Evolutionary conservation across 2,888 invertebrate species (phyloP), one percentile per base, ranked within the genome.

Genomic region (Adineta ricciae): DNA sequence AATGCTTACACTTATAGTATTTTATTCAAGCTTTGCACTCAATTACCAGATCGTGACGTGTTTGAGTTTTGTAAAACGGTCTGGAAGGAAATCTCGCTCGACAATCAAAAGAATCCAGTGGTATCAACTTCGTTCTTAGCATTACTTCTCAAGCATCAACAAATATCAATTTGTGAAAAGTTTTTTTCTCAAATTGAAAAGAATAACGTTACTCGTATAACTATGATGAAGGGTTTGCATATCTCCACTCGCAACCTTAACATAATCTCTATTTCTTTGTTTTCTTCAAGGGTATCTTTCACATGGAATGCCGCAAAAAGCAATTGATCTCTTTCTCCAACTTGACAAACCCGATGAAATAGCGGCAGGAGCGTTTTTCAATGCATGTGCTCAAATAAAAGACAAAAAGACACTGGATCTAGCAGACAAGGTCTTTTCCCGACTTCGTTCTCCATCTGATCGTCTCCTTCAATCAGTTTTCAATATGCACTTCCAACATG

Each of bases 261-360:
- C 50, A 50, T 16, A 19, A 19, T 16, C 7, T 24, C 19, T 52
- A 2, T 27, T 64, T 64, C 0, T 36, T 24, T 73, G 21, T 41
- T 24, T 41, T 24, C 78, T 78, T 78, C 24, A 24, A 78, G 78
- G 78, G 38, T 78, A 32, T 78, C 9, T 78, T 78, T 24, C 24
- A 41, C 21, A 41, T 9, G 38, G 41, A 24, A 36, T 36, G 4
- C 38, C 21, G 41, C 16, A 78, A 41, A 38, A 38, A 78, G 78
- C 78, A 38, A 21, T 78, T 78, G 78, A 78, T 41, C 78, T 78
- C 38, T 78, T 38, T 24, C 38, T 78, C 41, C 38, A 78, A 78
- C 38, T 78, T 3, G 41, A 78, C 9, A 78, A 78, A 41, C 78
- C 78, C 2, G 21, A 16, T 14, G 32, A 78, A 41, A 38, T 41